Evolutionary conservation across 2,113 vertebrate genomes (phyloP).

Genomic region (Petromus typicus): DNA sequence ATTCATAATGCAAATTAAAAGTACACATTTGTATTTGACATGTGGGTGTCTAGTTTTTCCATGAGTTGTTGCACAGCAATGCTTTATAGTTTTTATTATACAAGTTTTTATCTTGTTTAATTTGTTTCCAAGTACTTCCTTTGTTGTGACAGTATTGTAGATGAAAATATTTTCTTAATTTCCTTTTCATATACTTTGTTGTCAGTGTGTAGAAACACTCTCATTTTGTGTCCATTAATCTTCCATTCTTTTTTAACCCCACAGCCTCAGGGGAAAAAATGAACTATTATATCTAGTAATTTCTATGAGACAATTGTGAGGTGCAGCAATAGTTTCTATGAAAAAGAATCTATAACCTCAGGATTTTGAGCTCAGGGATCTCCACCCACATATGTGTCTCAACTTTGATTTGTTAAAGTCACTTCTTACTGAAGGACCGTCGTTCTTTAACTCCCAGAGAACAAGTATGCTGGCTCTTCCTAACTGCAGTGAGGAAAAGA

Average conservation of each 20-base stretch:
- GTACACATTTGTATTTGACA: not conserved
- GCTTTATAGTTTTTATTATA: not conserved
- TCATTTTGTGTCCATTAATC: not conserved
- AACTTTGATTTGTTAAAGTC: not conserved
- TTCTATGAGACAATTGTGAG: not conserved
- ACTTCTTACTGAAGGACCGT: not conserved
- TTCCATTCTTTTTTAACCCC: constrained; percentile 15
- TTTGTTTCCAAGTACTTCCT: not conserved
- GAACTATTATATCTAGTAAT: not conserved
- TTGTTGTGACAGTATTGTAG: not conserved
- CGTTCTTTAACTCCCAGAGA: not conserved
- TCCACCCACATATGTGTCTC: not conserved
- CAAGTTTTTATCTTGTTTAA: not conserved
- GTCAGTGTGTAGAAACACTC: not conserved
- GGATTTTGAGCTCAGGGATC: not conserved
- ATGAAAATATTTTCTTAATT: not conserved
- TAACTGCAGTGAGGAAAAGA: not conserved
- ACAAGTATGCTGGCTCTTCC: not conserved
- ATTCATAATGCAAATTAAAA: not conserved
- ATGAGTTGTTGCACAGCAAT: not conserved
- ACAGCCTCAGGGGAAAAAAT: not conserved
- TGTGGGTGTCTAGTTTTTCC: not conserved
- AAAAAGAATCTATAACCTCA: not conserved
- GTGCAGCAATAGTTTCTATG: not conserved
- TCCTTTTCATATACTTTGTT: not conserved